Evolutionary conservation across 2,113 vertebrate species (phyloP), one percentile per base, ranked within the genome.

Genomic region (Anas platyrhynchos): DNA sequence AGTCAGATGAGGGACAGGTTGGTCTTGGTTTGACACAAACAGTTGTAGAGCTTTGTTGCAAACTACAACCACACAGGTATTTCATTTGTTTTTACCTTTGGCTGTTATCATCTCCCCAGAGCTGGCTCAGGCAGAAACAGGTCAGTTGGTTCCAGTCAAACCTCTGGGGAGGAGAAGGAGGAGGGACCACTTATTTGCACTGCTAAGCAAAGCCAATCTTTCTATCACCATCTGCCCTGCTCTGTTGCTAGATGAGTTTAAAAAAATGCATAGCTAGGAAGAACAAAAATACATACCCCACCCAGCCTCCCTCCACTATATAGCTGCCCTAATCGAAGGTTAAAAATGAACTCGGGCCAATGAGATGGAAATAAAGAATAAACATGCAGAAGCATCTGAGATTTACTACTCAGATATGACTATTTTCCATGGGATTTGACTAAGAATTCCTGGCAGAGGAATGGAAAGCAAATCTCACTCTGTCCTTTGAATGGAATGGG

Each of bases 391-490:
- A 94, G 58, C 86, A 93, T 79, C 93, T 94, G 74, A 95, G 95
- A 97, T 96, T 96, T 96, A 96, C 94, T 94, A 11, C 94, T 94
- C 66, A 91, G 96, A 97, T 94, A 97, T 77, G 62, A 91, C 55
- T 94, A 80, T 96, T 95, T 97, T 97, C 96, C 92, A 95, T 95
- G 92, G 92, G 94, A 96, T 97, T 96, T 96, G 83, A 89, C 92
- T 89, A 76, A 95, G 83, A 96, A 94, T 97, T 93, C 96, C 92
- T 95, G 46, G 78, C 86, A 84, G 63, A 85, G 74, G 90, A 94
- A 95, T 76, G 86, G 62, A 93, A 97, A 81, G 88, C 74, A 96
- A 89, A 96, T 88, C 58, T 91, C 69, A 55, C 55, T 88, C 27
- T 78, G 74, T 88, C 50, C 62, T 91, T 91, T 83, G 81, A 96